Conservation (phyloP, 35 echinoderm and acorn worm species). For the Apostichopus japonicus region DNA sequence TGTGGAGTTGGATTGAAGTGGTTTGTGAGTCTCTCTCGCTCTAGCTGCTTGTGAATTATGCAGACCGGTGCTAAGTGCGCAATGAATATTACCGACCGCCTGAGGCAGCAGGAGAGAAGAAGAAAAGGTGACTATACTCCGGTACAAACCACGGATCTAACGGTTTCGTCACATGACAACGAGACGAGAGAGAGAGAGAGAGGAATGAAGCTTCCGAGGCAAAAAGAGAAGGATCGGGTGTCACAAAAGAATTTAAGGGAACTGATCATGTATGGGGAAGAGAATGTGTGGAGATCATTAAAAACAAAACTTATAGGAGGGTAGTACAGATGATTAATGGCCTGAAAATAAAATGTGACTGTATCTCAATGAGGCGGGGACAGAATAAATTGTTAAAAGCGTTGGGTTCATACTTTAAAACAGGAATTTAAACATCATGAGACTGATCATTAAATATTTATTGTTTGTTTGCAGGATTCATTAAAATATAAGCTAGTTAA, state of each 20-base stretch:
- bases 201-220: background rate
- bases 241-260: background rate
- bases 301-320: background rate
- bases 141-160: background rate
- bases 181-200: background rate
- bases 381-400: too few species aligned
- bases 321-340: too few species aligned
- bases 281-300: constrained; percentile 1
- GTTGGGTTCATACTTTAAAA: too few species aligned
- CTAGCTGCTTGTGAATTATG: background rate
- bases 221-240: background rate
- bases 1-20: background rate
- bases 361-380: background rate
- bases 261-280: background rate
- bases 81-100: constrained; percentile 38
- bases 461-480: too few species aligned
- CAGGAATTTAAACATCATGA: too few species aligned
- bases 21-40: background rate
- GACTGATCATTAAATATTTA: too few species aligned
- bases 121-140: background rate
- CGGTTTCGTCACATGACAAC: background rate
- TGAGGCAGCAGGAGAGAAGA: background rate
- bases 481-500: too few species aligned
- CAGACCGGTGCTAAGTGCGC: background rate
- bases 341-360: background rate